These are phyloP conservation scores for Tringa solitaria DNA, from an alignment of 2,113 vertebrate genomes.

Conservation along the genomic window DNA sequence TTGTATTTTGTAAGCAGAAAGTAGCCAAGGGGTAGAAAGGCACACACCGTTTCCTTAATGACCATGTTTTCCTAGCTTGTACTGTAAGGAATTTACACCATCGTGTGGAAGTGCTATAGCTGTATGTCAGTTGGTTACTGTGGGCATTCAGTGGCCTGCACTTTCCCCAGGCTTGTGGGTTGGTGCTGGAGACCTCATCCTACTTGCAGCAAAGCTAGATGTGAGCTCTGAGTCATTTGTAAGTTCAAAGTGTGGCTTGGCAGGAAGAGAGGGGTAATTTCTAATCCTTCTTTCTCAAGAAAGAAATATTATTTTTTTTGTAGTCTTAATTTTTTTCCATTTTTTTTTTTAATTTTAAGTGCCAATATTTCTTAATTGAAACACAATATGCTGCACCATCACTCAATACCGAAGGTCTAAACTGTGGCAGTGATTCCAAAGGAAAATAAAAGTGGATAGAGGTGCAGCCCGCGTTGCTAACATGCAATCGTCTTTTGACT, in stretches of 20 bases:
- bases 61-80: background rate
- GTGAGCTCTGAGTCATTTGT: background rate
- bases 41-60: fast-evolving
- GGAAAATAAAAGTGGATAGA: background rate
- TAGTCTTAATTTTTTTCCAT: background rate
- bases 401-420: background rate
- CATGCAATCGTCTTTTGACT: background rate
- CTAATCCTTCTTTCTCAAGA: background rate
- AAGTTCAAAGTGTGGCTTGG: background rate
- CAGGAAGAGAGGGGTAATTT: background rate
- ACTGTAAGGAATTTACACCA: background rate
- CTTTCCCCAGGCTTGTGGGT: fast-evolving
- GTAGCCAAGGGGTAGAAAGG: background rate
- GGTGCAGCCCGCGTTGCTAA: background rate
- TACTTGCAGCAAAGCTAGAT: background rate
- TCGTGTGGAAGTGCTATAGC: background rate
- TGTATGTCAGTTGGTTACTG: background rate
- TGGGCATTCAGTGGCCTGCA: fast-evolving
- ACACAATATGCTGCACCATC: fast-evolving
- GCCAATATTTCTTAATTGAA: background rate
- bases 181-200: background rate
- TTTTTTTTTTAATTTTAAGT: background rate
- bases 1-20: background rate
- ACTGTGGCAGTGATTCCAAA: background rate
- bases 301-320: no score